phyloP scores from a whole-genome alignment of 2,888 invertebrate species.

The Catocala nupta region DNA sequence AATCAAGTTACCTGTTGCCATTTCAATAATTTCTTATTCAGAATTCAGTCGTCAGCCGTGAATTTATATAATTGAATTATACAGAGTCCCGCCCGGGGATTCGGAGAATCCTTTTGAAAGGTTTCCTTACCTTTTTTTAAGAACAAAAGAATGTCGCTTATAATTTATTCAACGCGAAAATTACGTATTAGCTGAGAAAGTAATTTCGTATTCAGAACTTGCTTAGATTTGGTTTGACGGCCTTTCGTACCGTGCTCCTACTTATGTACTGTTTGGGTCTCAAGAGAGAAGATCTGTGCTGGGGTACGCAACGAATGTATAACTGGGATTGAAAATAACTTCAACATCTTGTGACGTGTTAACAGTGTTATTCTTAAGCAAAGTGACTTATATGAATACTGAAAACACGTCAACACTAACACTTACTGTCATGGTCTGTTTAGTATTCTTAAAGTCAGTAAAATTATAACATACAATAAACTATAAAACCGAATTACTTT shows the following conservation, averaged over 20 bases:
- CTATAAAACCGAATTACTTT: too few species aligned
- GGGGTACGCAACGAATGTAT: constrained; percentile 4
- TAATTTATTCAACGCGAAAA: constrained; percentile 39
- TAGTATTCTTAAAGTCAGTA: too few species aligned
- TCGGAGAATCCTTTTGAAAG: constrained; percentile 36
- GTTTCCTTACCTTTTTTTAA: constrained; percentile 36
- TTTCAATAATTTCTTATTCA: constrained; percentile 44
- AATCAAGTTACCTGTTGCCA: constrained; percentile 52
- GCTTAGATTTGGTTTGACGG: constrained; percentile 16
- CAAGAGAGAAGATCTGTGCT: background rate
- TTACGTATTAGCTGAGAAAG: constrained; percentile 26
- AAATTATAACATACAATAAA: too few species aligned
- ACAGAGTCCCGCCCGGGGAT: constrained; percentile 32
- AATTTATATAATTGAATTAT: constrained; percentile 49
- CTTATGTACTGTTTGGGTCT: constrained; percentile 8
- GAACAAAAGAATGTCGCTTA: constrained; percentile 42
- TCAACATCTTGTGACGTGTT: constrained; percentile 5
- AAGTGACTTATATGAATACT: too few species aligned
- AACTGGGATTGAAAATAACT: background rate
- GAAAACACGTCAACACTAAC: too few species aligned
- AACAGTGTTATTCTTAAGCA: too few species aligned
- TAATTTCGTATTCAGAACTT: constrained; percentile 28
- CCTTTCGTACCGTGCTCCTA: background rate
- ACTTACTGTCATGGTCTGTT: too few species aligned
- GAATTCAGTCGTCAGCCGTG: constrained; percentile 42